phyloP scores from a whole-genome alignment of 2,888 invertebrate genomes.

The Psylliodes chrysocephalus region DNA sequence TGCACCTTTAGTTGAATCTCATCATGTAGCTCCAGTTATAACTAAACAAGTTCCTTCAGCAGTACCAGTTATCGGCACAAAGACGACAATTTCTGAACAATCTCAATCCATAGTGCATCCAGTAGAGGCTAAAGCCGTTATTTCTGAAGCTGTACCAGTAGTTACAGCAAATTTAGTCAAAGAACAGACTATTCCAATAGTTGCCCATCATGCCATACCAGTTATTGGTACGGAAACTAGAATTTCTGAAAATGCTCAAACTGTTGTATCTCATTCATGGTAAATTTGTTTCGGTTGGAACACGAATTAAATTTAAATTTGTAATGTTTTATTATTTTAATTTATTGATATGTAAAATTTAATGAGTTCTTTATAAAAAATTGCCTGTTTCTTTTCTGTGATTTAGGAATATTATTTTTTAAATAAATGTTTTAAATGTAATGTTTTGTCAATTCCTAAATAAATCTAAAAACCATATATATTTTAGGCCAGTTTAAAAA shows the following conservation, averaged over 20 bases:
- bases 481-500: no score
- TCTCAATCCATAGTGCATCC: neutral
- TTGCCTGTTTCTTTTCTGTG: constrained; percentile 1
- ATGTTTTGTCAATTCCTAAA: no score
- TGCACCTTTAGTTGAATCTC: neutral
- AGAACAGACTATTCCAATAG: constrained; percentile 31
- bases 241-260: constrained; percentile 8
- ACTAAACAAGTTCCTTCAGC: neutral
- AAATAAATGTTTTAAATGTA: neutral
- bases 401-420: neutral
- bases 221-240: constrained; percentile 6
- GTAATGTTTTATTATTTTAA: no score
- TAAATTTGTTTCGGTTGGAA: no score
- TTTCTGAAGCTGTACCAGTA: neutral
- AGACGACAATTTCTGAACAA: neutral
- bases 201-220: constrained; percentile 17
- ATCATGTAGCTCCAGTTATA: neutral
- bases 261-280: constrained; percentile 8
- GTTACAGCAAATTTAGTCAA: constrained; percentile 10
- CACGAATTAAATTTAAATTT: no score
- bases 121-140: neutral
- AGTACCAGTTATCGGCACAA: neutral
- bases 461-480: no score
- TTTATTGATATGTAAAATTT: no score
- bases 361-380: neutral